Evolutionary conservation across 2,797 vertebrate species (phyloP), one percentile per base, ranked within the genome.

Genomic region (Sebastes itinus): DNA sequence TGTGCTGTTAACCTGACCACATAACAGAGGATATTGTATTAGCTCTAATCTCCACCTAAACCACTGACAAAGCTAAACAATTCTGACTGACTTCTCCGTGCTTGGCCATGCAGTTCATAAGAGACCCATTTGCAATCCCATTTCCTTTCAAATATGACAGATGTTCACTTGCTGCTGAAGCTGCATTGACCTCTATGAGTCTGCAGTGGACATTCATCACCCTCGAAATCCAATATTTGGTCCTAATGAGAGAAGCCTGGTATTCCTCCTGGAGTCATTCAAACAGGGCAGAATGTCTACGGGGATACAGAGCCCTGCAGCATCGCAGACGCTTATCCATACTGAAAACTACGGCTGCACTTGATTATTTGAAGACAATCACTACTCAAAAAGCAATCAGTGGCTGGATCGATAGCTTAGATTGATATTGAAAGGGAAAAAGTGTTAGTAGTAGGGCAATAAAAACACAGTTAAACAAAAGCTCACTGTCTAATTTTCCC

Each of bases 181-280:
- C 82, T 84, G 81, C 87, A 89, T 80, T 90, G 89, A 92, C 91
- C 89, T 90, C 89, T 83, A 49, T 76, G 72, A 84, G 72, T 85
- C 81, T 86, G 89, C 90, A 88, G 82, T 83, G 75, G 79, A 78
- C 83, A 92, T 93, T 92, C 72, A 92, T 94, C 92, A 94, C 61
- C 72, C 79, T 75, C 72, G 75, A 88, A 93, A 93, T 93, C 86
- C 84, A 92, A 94, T 94, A 92, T 90, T 82, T 88, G 81, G 79
- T 77, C 84, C 74, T 88, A 92, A 94, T 94, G 87, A 94, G 85
- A 88, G 71, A 84, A 72, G 87, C 80, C 86, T 91, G 82, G 78
- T 84, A 83, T 88, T 83, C 81, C 73, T 91, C 62, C 67, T 78
- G 75, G 80, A 88, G 86, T 84, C 75, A 69, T 85, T 89, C 76